Percentiles rank a stretch among this genome's conserved stretches.
These are phyloP conservation scores for Pangasius djambal DNA, from an alignment of 2,797 vertebrate species.

Conservation along the genomic window DNA sequence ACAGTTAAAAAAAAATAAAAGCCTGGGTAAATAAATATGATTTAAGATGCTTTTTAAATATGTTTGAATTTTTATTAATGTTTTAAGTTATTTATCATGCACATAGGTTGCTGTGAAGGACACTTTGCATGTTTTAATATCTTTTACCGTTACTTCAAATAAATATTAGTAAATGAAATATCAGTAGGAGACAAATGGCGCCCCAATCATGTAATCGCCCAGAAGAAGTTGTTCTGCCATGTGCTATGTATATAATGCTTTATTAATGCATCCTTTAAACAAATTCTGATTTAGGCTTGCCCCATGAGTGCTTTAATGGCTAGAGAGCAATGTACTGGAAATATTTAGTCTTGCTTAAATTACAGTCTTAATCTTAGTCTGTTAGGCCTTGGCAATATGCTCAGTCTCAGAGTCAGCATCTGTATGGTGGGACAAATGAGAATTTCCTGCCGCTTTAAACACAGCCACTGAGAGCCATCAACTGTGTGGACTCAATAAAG, in stretches of 20 bases:
- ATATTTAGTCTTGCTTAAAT: not conserved
- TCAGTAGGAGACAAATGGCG: not conserved
- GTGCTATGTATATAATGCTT: slow-evolving; percentile 20
- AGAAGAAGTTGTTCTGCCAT: not conserved
- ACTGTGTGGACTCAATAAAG: not conserved
- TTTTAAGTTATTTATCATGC: not conserved
- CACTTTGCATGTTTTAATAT: not conserved
- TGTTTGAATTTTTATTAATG: not conserved
- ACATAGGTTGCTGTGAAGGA: not conserved
- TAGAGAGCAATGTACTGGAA: not conserved
- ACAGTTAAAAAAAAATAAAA: not conserved
- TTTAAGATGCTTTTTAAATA: not conserved
- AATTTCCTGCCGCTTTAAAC: not conserved
- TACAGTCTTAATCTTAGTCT: slow-evolving; percentile 1
- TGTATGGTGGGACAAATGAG: not conserved
- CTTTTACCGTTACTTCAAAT: not conserved
- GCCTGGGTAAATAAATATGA: not conserved
- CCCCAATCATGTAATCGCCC: no score
- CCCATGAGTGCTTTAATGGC: not conserved
- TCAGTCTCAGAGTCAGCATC: not conserved
- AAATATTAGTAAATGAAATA: not conserved
- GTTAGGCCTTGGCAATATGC: not conserved
- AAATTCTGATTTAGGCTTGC: not conserved
- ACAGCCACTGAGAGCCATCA: not conserved
- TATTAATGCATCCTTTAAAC: slow-evolving; percentile 27